Evolutionary conservation across 2,113 vertebrate genomes (phyloP).

Genomic region (Lamprotornis superbus): DNA sequence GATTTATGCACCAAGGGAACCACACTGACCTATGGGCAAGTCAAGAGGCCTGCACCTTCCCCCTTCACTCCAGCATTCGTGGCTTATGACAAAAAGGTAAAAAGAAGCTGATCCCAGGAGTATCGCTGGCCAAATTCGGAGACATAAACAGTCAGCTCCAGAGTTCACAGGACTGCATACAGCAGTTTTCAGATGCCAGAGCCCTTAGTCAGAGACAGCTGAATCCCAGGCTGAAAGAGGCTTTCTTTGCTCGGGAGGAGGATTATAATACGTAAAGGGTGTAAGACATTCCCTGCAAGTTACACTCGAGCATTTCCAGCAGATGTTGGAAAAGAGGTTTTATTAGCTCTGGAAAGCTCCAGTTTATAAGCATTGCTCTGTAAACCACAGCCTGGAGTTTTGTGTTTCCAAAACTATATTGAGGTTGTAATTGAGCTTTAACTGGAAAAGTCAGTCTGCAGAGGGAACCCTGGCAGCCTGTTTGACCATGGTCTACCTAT

Average conservation of each 20-base stretch:
- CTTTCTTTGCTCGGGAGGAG: slow-evolving; percentile 64
- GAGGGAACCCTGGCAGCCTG: not conserved
- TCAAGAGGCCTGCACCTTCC: slow-evolving; percentile 39
- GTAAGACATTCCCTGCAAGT: slow-evolving; percentile 51
- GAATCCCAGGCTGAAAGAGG: slow-evolving; percentile 61
- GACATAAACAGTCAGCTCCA: slow-evolving; percentile 51
- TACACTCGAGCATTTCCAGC: slow-evolving; percentile 40
- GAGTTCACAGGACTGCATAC: slow-evolving; percentile 38
- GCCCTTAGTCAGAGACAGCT: slow-evolving; percentile 71
- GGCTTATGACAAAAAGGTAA: slow-evolving; percentile 94
- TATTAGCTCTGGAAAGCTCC: slow-evolving; percentile 17
- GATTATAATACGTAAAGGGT: slow-evolving; percentile 49
- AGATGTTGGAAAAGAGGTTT: slow-evolving; percentile 6
- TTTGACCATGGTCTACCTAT: not conserved
- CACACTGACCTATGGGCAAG: slow-evolving; percentile 65
- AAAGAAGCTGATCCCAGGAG: slow-evolving; percentile 42
- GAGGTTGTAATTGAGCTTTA: not conserved
- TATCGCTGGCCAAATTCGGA: not conserved
- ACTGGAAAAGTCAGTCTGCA: not conserved
- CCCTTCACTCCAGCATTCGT: slow-evolving; percentile 85
- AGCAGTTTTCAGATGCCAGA: slow-evolving; percentile 68
- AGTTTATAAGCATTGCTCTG: not conserved
- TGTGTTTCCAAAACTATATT: not conserved
- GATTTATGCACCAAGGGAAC: slow-evolving; percentile 69
- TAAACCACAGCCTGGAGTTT: not conserved